Conservation (phyloP, 1,140 invertebrate genomes). For the Drosophila arawakana region DNA sequence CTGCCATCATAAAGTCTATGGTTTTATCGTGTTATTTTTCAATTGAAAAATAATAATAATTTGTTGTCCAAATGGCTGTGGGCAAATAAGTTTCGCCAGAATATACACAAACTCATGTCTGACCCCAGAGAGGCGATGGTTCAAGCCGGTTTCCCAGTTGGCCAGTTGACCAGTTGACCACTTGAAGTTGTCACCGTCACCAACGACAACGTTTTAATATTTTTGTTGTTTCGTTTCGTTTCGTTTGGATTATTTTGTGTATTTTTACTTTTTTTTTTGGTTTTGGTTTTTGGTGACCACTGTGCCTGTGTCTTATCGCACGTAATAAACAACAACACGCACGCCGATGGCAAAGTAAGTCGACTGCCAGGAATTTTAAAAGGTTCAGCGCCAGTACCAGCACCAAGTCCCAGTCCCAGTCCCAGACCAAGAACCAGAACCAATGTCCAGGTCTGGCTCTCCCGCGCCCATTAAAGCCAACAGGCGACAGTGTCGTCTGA, state of each 20-base stretch:
- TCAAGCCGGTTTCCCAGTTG: slow-evolving; percentile 61
- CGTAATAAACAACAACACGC: slow-evolving; percentile 79
- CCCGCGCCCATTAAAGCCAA: slow-evolving; percentile 34
- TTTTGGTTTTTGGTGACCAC: slow-evolving; percentile 40
- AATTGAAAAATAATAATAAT: too few species aligned
- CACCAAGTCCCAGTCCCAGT: slow-evolving; percentile 8
- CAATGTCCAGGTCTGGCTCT: slow-evolving; percentile 2
- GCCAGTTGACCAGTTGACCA: slow-evolving; percentile 15
- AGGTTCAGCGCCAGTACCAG: slow-evolving; percentile 69
- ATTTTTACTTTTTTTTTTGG: slow-evolving; percentile 19
- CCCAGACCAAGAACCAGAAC: slow-evolving; percentile 3
- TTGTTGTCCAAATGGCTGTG: slow-evolving; percentile 29
- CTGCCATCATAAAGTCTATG: slow-evolving; percentile 1
- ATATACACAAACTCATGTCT: slow-evolving; percentile 31
- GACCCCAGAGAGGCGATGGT: slow-evolving; percentile 47
- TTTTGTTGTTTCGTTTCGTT: slow-evolving; percentile 47
- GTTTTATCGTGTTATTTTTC: slow-evolving; percentile 7
- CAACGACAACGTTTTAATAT: slow-evolving; percentile 66
- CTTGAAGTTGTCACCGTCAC: slow-evolving; percentile 32
- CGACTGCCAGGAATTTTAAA: slow-evolving; percentile 82
- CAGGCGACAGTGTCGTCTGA: slow-evolving; percentile 1
- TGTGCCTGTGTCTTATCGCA: slow-evolving; percentile 71
- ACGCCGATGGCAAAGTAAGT: slow-evolving; percentile 48
- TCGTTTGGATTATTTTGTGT: slow-evolving; percentile 2
- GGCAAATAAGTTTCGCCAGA: slow-evolving; percentile 41